phyloP scores from a whole-genome alignment of 2,797 vertebrate species.

The Uromys caudimaculatus region DNA sequence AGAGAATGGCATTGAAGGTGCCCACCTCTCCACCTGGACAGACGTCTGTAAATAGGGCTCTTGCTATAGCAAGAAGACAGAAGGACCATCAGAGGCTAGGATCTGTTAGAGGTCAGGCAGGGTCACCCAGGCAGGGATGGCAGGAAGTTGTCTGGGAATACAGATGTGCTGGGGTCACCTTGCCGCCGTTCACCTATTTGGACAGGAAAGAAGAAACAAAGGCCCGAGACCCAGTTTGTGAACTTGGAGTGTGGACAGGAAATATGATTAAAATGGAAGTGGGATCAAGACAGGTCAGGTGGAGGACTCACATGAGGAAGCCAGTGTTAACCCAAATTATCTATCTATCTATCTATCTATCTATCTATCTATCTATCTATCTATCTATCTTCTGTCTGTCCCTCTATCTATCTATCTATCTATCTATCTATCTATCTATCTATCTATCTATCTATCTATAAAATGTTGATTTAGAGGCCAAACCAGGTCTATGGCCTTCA shows the following conservation, averaged over 20 bases:
- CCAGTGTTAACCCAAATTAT: no score
- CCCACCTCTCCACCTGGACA: not conserved
- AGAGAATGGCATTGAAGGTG: not conserved
- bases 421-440: no score
- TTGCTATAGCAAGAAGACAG: not conserved
- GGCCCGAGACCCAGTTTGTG: not conserved
- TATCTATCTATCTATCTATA: no score
- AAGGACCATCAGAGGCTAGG: not conserved
- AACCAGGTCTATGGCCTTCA: not conserved
- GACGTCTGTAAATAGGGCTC: not conserved
- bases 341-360: no score
- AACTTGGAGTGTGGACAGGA: not conserved
- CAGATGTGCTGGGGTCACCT: not conserved
- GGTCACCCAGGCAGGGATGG: not conserved
- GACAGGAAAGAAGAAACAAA: slow-evolving; percentile 18
- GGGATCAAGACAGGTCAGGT: not conserved
- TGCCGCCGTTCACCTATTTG: not conserved
- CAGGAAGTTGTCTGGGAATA: not conserved
- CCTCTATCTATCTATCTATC: no score
- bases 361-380: no score
- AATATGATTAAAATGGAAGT: not conserved
- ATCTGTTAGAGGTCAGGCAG: not conserved
- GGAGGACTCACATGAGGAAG: not conserved
- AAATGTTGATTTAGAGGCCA: not conserved
- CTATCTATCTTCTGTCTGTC: no score